A percentile compares a stretch with the other conserved stretches of the same genome.
Evolutionary conservation across 2,797 vertebrate genomes (phyloP).

Genomic region (Setipinna tenuifilis): DNA sequence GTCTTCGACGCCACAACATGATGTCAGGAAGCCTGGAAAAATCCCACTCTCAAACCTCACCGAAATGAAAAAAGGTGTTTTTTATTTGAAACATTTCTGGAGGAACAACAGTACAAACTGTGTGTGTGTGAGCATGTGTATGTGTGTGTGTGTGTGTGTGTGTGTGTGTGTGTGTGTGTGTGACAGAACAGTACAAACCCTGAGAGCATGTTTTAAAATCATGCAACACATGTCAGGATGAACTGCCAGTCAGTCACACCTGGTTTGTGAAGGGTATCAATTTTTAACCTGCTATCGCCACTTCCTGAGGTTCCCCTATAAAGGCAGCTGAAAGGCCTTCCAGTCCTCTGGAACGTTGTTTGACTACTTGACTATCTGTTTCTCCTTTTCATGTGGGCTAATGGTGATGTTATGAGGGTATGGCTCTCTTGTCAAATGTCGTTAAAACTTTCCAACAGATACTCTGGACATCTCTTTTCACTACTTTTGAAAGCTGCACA

Average conservation of each 20-base stretch:
- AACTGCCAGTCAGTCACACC: background rate
- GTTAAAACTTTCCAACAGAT: background rate
- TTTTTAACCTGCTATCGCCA: conserved; percentile 6
- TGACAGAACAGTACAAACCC: background rate
- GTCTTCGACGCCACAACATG: background rate
- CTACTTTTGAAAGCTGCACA: background rate
- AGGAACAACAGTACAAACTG: background rate
- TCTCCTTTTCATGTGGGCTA: background rate
- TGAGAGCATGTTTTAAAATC: background rate
- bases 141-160: too few species aligned
- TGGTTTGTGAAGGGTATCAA: conserved; percentile 20
- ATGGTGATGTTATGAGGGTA: conserved; percentile 12
- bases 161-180: too few species aligned
- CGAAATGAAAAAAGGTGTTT: background rate
- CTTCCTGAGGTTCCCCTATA: background rate
- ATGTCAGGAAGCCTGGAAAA: conserved; percentile 7
- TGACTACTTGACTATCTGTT: background rate
- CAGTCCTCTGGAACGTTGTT: background rate
- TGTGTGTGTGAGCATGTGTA: too few species aligned
- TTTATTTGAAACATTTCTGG: background rate
- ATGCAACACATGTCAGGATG: background rate
- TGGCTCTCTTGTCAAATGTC: conserved; percentile 21
- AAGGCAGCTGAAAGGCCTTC: background rate
- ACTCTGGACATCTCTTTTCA: background rate
- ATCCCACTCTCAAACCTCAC: conserved; percentile 5